Evolutionary conservation across 2,888 invertebrate species (phyloP), one percentile per base, ranked within the genome.

Genomic region (Volucella inanis): DNA sequence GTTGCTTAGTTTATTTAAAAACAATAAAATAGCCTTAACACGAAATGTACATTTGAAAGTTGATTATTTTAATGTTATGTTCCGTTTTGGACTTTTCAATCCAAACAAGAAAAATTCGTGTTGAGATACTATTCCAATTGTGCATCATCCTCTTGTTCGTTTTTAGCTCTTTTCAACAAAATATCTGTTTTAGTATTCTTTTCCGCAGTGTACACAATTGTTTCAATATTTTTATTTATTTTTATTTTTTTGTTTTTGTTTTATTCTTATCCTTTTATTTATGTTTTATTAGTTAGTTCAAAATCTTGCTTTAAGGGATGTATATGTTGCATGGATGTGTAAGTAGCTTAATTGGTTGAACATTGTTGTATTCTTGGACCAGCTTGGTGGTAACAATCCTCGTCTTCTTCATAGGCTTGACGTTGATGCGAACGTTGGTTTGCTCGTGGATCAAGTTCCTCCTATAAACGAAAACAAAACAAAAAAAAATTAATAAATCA

Each of bases 391-490:
- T 95, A 94, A 50, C 94, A 95, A 65, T 95, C 95, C 87, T 97
- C 97, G 87, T 96, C 96, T 89, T 98, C 97, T 68, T 96, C 95
- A 89, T 96, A 96, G 0, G 94, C 95, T 89, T 94, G 95, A 88
- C 94, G 88, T 55, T 88, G 94, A 65, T 95, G 94, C 87, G 95
- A 94, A 84, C 95, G 94, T 62, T 93, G 91, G 89, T 96, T 95
- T 87, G 95, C 94, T 88, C 96, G 95, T 0, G 97, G 96, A 91
- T 97, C 96, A 89, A 96, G 94, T 55, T 97, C 96, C 88, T 94
- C 93, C 89, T 94, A 87, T 41, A 50, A 43, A 31, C 22, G 70
- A 3, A 18, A 39, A n/a, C n/a, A 64, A 61, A 65, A 47, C 0
- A 39, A 12, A n/a, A 15, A 14, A 9, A 38, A 62, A 45, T 41